These are phyloP conservation scores for Malachius bipustulatus DNA, from an alignment of 2,888 invertebrate species.

Conservation along the genomic window DNA sequence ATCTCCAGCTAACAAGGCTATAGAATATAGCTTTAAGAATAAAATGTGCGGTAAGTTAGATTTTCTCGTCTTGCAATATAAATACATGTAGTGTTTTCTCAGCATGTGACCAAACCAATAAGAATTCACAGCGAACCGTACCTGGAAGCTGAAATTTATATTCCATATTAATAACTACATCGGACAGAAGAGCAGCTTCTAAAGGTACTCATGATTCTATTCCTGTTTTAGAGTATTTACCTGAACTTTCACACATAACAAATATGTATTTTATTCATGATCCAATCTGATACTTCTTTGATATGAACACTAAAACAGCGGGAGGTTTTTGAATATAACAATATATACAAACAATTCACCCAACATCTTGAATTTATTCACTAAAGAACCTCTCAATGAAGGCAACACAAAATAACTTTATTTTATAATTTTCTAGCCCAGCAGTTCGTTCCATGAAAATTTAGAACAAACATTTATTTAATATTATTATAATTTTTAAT, in stretches of 20 bases:
- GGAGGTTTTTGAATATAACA: constrained; percentile 26
- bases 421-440: too few relatives aligned
- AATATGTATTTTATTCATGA: constrained; percentile 34
- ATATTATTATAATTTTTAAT: too few relatives aligned
- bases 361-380: constrained; percentile 24
- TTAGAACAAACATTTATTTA: too few relatives aligned
- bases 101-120: not conserved
- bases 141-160: not conserved
- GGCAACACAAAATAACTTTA: too few relatives aligned
- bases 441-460: too few relatives aligned
- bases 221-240: constrained; percentile 11
- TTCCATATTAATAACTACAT: not conserved
- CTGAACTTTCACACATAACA: constrained; percentile 30
- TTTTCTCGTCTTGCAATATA: too few relatives aligned
- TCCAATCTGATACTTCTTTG: constrained; percentile 29
- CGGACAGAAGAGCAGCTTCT: not conserved
- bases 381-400: too few relatives aligned
- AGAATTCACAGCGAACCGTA: constrained; percentile 1
- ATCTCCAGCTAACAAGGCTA: too few relatives aligned
- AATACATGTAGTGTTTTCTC: too few relatives aligned
- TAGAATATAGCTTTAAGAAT: too few relatives aligned
- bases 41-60: too few relatives aligned
- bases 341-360: constrained; percentile 24
- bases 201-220: not conserved
- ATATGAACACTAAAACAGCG: constrained; percentile 26